Evolutionary conservation across 2,888 invertebrate genomes (phyloP), one percentile per base, ranked within the genome.

Genomic region (Tinea pellionella): DNA sequence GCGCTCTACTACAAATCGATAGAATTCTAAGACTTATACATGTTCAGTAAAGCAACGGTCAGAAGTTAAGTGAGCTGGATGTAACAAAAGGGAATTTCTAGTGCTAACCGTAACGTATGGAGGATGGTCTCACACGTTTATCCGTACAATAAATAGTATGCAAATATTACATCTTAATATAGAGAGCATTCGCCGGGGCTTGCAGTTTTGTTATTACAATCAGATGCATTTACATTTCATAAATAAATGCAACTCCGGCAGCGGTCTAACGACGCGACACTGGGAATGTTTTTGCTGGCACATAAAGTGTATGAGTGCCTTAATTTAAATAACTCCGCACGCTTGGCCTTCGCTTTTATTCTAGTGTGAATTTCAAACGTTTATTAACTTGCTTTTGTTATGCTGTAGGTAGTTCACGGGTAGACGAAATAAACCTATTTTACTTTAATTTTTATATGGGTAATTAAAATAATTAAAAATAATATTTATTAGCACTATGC

Each of bases 131-230:
- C 78, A 80, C 80, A 73, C 77, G 30, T 43, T 30, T 19, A 15
- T 41, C 16, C 71, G 72, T 71, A 69, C 67, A 67, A 63, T 63
- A 68, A 67, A 63, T 63, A 68, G 69, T 80, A 88, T 88, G 88
- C 84, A 83, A 88, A 88, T 88, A 80, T 69, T 78, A 88, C 88
- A 88, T 88, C 88, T 88, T 86, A 88, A 88, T 88, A 86, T 83
- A 87, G 83, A 78, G 80, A 74, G 77, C 79, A 76, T 76, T 32
- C 58, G 47, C 47, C 77, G 77, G n/a, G n/a, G 75, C 77, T 73
- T 70, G 70, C 73, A 75, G 84, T 87, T 88, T 88, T 86, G 87
- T 86, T 88, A 87, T 88, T 88, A 87, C 87, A 88, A 88, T 85
- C 86, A 84, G 79, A 78, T 76, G 76, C 72, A 88, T 88, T 88